Conservation (phyloP, 2,797 vertebrate genomes). For the Melanogrammus aeglefinus region DNA sequence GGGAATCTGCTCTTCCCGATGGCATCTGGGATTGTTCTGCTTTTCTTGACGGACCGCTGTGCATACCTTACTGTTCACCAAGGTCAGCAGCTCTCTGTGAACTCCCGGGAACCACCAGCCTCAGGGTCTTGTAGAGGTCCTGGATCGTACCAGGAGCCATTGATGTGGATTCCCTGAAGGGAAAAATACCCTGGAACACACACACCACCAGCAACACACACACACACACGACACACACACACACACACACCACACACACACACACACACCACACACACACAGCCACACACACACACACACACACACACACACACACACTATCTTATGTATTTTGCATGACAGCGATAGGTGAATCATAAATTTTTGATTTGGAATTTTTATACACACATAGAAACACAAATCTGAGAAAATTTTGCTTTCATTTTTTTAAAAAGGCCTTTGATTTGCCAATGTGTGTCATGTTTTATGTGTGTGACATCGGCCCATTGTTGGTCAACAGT, state of each 20-base stretch:
- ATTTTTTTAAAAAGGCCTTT: no score
- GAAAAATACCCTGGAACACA: constrained; percentile 92
- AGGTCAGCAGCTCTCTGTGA: constrained; percentile 89
- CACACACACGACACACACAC: constrained; percentile 14
- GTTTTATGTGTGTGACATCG: no score
- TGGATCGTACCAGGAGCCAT: constrained; percentile 97
- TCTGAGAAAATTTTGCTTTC: no score
- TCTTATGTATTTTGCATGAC: no score
- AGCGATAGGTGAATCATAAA: no score
- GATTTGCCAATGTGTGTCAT: no score
- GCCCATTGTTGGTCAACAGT: no score
- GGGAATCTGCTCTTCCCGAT: constrained; percentile 94
- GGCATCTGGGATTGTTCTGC: constrained; percentile 85
- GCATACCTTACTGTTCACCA: constrained; percentile 92
- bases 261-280: no score
- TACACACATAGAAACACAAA: no score
- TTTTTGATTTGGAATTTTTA: no score
- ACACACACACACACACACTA: constrained; percentile 7
- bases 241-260: constrained; percentile 12
- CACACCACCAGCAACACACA: no score
- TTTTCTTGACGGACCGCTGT: constrained; percentile 79
- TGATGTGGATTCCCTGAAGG: constrained; percentile 86
- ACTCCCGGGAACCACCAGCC: constrained; percentile 77
- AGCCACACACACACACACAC: constrained; percentile 10
- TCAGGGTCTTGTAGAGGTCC: constrained; percentile 84